A percentile compares a stretch with the other conserved stretches of the same genome.
These are phyloP conservation scores for Halesus radiatus DNA, from an alignment of 1,140 invertebrate genomes.

Conservation along the genomic window DNA sequence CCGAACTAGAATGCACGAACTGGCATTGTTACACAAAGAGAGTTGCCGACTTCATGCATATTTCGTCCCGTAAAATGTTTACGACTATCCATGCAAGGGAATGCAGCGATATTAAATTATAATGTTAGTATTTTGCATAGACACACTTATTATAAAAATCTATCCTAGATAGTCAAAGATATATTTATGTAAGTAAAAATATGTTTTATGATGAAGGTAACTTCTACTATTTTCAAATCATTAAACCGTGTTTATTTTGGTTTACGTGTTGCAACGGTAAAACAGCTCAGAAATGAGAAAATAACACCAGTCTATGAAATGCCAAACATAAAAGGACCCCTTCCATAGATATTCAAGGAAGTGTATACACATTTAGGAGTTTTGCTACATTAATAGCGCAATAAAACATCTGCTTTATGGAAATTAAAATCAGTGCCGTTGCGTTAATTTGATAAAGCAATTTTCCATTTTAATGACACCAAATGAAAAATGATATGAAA, in stretches of 20 bases:
- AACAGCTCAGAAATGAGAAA: neutral
- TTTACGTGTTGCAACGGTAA: neutral
- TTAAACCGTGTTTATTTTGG: too few species aligned
- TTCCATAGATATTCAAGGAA: neutral
- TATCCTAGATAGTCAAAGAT: neutral
- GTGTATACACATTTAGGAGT: conserved; percentile 27
- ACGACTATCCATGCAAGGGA: conserved; percentile 1
- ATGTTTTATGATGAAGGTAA: neutral
- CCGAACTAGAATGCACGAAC: conserved; percentile 29
- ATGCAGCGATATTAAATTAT: neutral
- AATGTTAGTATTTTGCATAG: conserved; percentile 4
- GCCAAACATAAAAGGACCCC: neutral
- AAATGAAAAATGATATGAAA: neutral
- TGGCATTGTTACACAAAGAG: conserved; percentile 20
- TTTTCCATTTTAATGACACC: conserved; percentile 44
- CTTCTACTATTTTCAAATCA: neutral
- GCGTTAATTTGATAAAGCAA: conserved; percentile 42
- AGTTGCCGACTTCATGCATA: conserved; percentile 14
- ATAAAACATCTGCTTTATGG: conserved; percentile 50
- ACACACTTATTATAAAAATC: too few species aligned
- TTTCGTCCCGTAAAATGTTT: conserved; percentile 35
- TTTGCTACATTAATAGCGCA: conserved; percentile 43
- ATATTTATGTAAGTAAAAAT: neutral
- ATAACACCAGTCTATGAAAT: neutral
- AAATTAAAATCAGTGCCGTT: conserved; percentile 50